Conservation (phyloP, 2,113 vertebrate genomes). For the Hoplias malabaricus region DNA sequence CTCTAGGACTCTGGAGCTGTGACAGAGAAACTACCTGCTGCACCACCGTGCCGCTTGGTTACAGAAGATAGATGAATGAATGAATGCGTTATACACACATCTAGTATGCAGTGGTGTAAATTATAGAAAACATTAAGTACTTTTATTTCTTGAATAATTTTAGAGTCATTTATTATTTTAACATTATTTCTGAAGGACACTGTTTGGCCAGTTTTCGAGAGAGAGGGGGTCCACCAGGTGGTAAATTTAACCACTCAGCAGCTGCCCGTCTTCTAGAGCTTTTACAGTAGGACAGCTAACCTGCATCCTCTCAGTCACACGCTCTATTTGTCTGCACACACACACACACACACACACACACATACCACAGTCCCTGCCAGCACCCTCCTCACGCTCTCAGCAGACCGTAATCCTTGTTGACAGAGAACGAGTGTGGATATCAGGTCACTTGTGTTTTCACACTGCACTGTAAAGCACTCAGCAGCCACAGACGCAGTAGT, state of each 20-base stretch:
- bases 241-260: background rate
- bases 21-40: no score
- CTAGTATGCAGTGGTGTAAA: no score
- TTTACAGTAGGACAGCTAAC: slow-evolving; percentile 69
- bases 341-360: slow-evolving; percentile 52
- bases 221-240: background rate
- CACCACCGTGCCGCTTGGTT: no score
- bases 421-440: slow-evolving; percentile 73
- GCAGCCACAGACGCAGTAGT: slow-evolving; percentile 46
- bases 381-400: slow-evolving; percentile 64
- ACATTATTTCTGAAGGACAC: background rate
- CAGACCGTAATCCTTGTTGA: slow-evolving; percentile 73
- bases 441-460: slow-evolving; percentile 69
- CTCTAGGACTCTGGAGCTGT: no score
- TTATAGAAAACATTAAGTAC: no score
- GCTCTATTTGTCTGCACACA: slow-evolving; percentile 61
- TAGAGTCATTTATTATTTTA: slow-evolving; percentile 15
- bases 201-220: background rate
- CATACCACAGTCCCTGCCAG: slow-evolving; percentile 63
- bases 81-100: no score
- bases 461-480: slow-evolving; percentile 64
- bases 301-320: slow-evolving; percentile 57
- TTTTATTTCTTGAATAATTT: no score
- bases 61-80: no score
- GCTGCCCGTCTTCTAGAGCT: slow-evolving; percentile 40